Percentiles rank a stretch among this genome's conserved stretches.
These are phyloP conservation scores for Drosophila neocordata DNA, from an alignment of 1,140 invertebrate species.

Conservation along the genomic window DNA sequence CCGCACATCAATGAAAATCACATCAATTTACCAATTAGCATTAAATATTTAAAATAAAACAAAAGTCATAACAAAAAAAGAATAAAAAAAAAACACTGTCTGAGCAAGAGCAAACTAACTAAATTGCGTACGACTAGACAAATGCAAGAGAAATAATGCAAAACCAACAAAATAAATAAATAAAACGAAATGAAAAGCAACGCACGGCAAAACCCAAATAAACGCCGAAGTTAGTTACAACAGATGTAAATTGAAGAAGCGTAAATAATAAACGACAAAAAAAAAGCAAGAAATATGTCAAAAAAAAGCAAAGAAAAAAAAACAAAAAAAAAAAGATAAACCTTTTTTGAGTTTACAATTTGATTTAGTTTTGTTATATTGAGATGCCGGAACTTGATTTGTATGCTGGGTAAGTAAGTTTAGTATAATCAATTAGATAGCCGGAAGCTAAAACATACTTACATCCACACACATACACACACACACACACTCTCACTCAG, in stretches of 20 bases:
- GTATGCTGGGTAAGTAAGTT: constrained; percentile 4
- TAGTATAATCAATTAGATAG: constrained; percentile 51
- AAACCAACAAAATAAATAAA: constrained; percentile 34
- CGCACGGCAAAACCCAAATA: constrained; percentile 46
- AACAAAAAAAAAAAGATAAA: constrained; percentile 43
- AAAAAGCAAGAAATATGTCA: constrained; percentile 35
- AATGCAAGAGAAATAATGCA: constrained; percentile 42
- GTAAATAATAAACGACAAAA: constrained; percentile 60
- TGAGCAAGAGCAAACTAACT: constrained; percentile 75
- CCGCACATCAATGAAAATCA: constrained; percentile 63
- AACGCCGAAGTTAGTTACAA: constrained; percentile 54
- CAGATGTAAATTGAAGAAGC: constrained; percentile 68
- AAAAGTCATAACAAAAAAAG: constrained; percentile 2
- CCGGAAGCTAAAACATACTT: constrained; percentile 57
- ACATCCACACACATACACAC: constrained; percentile 33
- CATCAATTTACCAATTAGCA: constrained; percentile 73
- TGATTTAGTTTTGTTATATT: constrained; percentile 38
- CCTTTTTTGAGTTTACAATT: constrained; percentile 40
- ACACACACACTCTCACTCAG: constrained; percentile 26
- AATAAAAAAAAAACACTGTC: constrained; percentile 41
- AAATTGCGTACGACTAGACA: constrained; percentile 60
- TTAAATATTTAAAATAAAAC: constrained; percentile 53
- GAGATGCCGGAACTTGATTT: neutral
- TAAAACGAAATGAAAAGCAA: constrained; percentile 46
- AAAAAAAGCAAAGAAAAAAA: constrained; percentile 35